Evolutionary conservation across 2,888 invertebrate species (phyloP).

Genomic region (Drosophila subsilvestris): DNA sequence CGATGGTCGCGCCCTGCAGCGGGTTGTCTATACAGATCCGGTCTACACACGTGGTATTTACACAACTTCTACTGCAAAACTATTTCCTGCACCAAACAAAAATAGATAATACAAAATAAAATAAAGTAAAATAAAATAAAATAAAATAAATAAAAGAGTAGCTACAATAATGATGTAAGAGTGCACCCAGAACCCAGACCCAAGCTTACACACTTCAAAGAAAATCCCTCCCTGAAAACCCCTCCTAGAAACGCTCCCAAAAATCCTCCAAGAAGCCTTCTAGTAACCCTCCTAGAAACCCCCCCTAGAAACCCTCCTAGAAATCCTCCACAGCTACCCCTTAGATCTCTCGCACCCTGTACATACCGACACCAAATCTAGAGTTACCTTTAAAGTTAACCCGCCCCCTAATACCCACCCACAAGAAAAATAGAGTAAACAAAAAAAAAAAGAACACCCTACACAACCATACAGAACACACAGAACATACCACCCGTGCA

Average conservation of each 20-base stretch:
- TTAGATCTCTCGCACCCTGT: background rate
- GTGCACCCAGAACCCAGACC: too few relatives aligned
- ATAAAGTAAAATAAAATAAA: constrained; percentile 9
- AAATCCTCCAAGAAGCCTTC: too few relatives aligned
- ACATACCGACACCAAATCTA: background rate
- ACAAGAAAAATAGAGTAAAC: too few relatives aligned
- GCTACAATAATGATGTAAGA: too few relatives aligned
- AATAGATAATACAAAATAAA: constrained; percentile 14
- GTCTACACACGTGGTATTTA: constrained; percentile 79
- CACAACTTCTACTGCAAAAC: constrained; percentile 1
- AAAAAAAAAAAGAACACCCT: too few relatives aligned
- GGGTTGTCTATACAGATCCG: constrained; percentile 73
- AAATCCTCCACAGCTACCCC: too few relatives aligned
- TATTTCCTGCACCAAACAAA: constrained; percentile 23
- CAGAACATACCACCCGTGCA: constrained; percentile 8
- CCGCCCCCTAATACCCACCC: background rate
- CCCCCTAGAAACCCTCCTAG: too few relatives aligned
- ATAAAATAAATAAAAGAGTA: too few relatives aligned
- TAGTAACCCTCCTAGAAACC: too few relatives aligned
- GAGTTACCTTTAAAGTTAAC: background rate
- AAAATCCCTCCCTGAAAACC: too few relatives aligned
- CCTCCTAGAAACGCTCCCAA: too few relatives aligned
- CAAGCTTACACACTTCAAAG: too few relatives aligned
- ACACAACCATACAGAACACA: constrained; percentile 2
- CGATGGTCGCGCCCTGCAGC: constrained; percentile 77